Evolutionary conservation across 2,888 invertebrate species (phyloP), one percentile per base, ranked within the genome.

Genomic region (Polydrusus pterygomalis): DNA sequence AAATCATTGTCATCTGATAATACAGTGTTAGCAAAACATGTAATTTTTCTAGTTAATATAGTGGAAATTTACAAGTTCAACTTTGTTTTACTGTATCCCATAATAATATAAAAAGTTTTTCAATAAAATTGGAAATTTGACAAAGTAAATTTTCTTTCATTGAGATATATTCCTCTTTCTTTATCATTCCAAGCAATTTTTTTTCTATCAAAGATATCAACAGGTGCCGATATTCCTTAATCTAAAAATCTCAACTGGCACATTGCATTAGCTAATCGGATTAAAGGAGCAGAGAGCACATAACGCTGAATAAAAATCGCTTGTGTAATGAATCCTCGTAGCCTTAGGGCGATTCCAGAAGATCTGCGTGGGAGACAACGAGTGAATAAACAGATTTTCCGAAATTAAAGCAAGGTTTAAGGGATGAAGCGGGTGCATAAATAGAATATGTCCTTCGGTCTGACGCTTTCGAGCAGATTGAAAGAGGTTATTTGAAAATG

Each of bases 331-430:
- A 74, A 81, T 80, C 78, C 78, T 78, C 78, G 67, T 76, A 78
- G 73, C 67, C 67, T 58, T 25, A 58, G 72, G 64, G 67, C 65
- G n/a, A 67, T 47, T 58, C 56, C 69, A 58, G 74, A 75, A 85
- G 84, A 86, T 85, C 85, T 81, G 85, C 86, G 86, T 86, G 86
- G 86, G 86, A 86, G 86, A 82, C 75, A 81, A 51, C 78, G 85
- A 83, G 80, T 86, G 85, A 84, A 83, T 82, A 86, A 86, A 86
- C 85, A 86, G 85, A 85, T 85, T 84, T 70, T 45, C 67, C 34
- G 67, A 74, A 65, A 74, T 77, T 77, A 77, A 64, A 67, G 75
- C 75, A 78, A 77, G 64, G 81, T 81, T 81, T 78, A 70, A 75
- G 79, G 82, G 82, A 80, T 78, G 75, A 79, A 80, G 79, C 78